A percentile compares a stretch with the other conserved stretches of the same genome.
Conservation (phyloP, 1,140 invertebrate species). For the Calephelis nemesis region DNA sequence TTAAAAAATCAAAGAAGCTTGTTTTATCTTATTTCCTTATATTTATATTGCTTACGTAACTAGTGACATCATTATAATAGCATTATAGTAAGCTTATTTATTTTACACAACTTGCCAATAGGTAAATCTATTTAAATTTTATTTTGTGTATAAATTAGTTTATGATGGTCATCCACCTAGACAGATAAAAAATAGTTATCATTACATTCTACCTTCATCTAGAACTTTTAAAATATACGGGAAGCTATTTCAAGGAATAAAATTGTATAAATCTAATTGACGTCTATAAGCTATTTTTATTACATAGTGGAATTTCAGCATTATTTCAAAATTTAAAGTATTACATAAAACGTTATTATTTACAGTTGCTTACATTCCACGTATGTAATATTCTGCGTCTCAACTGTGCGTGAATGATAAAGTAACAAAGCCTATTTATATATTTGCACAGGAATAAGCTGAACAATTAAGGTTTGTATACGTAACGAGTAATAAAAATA, state of each 20-base stretch:
- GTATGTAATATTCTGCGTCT: slow-evolving; percentile 67
- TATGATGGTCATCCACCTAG: slow-evolving; percentile 76
- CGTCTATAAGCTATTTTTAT: slow-evolving; percentile 58
- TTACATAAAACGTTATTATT: slow-evolving; percentile 73
- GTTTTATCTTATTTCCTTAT: slow-evolving; percentile 61
- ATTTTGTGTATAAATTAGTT: slow-evolving; percentile 78
- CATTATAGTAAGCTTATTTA: slow-evolving; percentile 78
- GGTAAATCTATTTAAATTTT: slow-evolving; percentile 74
- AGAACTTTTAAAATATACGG: slow-evolving; percentile 43
- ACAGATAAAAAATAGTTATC: slow-evolving; percentile 74
- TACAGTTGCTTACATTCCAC: slow-evolving; percentile 75
- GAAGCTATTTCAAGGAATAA: slow-evolving; percentile 76
- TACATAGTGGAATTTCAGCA: slow-evolving; percentile 70
- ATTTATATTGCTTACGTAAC: slow-evolving; percentile 79
- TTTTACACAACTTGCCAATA: slow-evolving; percentile 78
- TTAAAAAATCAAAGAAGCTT: slow-evolving; percentile 35
- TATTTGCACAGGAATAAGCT: slow-evolving; percentile 23
- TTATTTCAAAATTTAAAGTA: slow-evolving; percentile 65
- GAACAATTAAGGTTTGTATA: slow-evolving; percentile 1
- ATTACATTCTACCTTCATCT: slow-evolving; percentile 74
- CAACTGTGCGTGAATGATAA: slow-evolving; percentile 50
- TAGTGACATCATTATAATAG: slow-evolving; percentile 78
- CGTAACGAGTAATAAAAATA: slow-evolving; percentile 20
- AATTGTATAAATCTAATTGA: slow-evolving; percentile 74
- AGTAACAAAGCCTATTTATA: background rate